Base-by-base conservation (phyloP, 2,797 vertebrate genomes). In the Myotis myotis region DNA sequence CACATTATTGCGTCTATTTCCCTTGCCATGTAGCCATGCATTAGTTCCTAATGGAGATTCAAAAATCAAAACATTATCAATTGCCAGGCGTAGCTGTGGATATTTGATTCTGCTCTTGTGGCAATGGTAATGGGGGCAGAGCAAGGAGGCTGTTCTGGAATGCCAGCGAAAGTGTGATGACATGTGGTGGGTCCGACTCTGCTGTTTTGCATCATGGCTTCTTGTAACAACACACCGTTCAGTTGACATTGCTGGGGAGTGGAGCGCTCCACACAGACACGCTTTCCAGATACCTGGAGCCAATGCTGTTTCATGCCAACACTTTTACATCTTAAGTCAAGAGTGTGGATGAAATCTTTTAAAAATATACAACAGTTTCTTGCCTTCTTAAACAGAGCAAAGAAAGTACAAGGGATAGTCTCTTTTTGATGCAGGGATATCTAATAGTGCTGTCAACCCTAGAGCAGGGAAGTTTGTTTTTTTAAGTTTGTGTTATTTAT, bases 1-100 rank as follows among this genome's bases (percentile, higher is more conserved):
- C 83, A 80, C 17, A 70, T 94, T 79, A 89, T 95, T 96, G 83
- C 82, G 70, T 96, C 96, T 86, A 91, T 91, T 94, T 51, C n/a
- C 85, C 30, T 97, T 91, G 71, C 53, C 75, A 80, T 41, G 28
- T 53, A 72, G 86, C 20, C n/a, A 84, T 88, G 41, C 74, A 91
- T 95, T 96, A 82, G 85, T 95, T 96, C 97, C 91, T 86, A 97
- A 87, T 57, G 70, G 64, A 86, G 94, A 97, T 96, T 91, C 64
- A 84, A 96, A 97, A 81, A 71, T 84, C 86, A 96, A 96, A 97
- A 53, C 74, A 15, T 87, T 96, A 20, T 74, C 80, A 57, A 92
- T 86, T 96, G 79, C 87, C 81, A 51, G 47, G 68, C 30, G 23
- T 80, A 76, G 68, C 82, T 25, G 81, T 57, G 64, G 93, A 72